These are phyloP conservation scores for Microcebus murinus DNA, from an alignment of 2,113 vertebrate genomes.

Conservation along the genomic window DNA sequence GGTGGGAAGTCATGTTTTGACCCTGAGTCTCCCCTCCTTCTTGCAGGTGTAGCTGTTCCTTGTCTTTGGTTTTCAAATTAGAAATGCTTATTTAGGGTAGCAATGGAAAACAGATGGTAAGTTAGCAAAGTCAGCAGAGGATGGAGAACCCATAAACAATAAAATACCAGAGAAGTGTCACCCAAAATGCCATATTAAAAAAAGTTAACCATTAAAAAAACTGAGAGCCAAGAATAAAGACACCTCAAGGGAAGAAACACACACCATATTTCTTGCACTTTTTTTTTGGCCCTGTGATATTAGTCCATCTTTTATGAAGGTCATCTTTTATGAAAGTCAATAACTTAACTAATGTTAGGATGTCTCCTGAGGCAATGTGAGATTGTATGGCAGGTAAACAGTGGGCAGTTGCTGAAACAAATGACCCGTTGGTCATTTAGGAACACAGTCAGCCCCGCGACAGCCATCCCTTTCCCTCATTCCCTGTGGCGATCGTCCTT, in stretches of 20 bases:
- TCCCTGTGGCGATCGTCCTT: not conserved
- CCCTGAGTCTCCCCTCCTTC: not conserved
- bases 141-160: not conserved
- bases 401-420: not conserved
- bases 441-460: not conserved
- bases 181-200: not conserved
- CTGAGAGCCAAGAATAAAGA: not conserved
- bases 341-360: conserved; percentile 6
- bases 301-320: conserved; percentile 5
- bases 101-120: not conserved
- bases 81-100: not conserved
- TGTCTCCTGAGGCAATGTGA: not conserved
- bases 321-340: not conserved
- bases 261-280: not conserved
- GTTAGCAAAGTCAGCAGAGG: not conserved
- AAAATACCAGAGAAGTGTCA: conserved; percentile 16
- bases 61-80: conserved; percentile 23
- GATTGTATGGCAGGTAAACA: conserved; percentile 10
- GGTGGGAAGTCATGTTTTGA: not conserved
- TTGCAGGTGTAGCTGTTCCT: not conserved
- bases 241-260: not conserved
- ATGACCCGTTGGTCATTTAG: not conserved
- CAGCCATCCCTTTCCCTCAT: not conserved
- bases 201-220: not conserved
- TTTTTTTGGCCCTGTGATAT: not conserved